These are phyloP conservation scores for Xyrichtys novacula DNA, from an alignment of 2,797 vertebrate species.

Conservation along the genomic window DNA sequence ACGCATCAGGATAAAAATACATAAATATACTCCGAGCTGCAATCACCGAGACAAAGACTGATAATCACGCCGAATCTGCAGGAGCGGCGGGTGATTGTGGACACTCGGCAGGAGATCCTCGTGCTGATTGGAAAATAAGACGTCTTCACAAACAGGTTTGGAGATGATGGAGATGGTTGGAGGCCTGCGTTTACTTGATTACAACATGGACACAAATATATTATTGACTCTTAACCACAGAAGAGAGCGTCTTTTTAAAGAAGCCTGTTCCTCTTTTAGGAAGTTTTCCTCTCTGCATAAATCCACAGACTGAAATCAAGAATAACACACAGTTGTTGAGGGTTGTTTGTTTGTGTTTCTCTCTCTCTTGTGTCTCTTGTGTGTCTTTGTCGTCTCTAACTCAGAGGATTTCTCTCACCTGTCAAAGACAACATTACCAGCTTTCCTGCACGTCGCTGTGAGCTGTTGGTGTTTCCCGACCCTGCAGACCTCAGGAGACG, in stretches of 20 bases:
- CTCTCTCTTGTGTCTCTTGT: neutral
- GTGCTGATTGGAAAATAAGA: too few species aligned
- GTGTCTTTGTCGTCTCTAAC: neutral
- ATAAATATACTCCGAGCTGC: neutral
- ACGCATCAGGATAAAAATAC: too few species aligned
- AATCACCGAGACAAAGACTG: conserved; percentile 24
- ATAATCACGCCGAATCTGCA: conserved; percentile 1
- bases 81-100: neutral
- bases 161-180: too few species aligned
- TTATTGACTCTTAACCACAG: too few species aligned
- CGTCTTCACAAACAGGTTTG: too few species aligned
- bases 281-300: too few species aligned
- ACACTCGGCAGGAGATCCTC: too few species aligned
- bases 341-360: too few species aligned
- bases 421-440: neutral
- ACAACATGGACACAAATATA: too few species aligned
- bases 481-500: conserved; percentile 19
- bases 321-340: neutral
- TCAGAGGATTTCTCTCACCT: neutral
- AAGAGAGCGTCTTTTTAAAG: too few species aligned
- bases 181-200: too few species aligned
- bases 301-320: neutral
- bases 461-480: neutral
- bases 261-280: too few species aligned
- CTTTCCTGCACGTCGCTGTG: neutral